Conservation (phyloP, 2,113 vertebrate genomes). For the Perca fluviatilis region DNA sequence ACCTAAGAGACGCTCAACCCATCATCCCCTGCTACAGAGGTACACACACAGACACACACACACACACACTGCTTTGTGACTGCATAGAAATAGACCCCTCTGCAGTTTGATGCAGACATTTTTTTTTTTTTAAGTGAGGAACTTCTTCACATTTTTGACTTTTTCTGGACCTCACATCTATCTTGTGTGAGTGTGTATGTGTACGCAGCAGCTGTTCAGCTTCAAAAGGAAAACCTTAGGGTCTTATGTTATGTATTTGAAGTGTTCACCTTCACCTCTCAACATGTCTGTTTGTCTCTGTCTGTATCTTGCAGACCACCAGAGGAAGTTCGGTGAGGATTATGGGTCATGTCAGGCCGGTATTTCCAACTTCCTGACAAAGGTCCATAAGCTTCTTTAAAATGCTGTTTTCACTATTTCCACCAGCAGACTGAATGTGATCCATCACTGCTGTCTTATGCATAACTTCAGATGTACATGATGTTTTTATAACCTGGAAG, state of each 20-base stretch:
- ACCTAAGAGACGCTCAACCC: slow-evolving; percentile 81
- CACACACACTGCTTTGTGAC: background rate
- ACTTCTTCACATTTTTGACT: background rate
- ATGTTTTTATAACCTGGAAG: background rate
- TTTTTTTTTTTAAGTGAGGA: background rate
- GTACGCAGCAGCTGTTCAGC: slow-evolving; percentile 44
- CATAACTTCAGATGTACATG: background rate
- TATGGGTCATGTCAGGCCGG: slow-evolving; percentile 81
- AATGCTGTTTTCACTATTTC: background rate
- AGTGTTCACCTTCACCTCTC: slow-evolving; percentile 49
- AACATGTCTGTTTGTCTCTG: slow-evolving; percentile 3
- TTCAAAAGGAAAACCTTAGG: background rate
- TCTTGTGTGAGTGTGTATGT: slow-evolving; percentile 11
- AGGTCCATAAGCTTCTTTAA: slow-evolving; percentile 59
- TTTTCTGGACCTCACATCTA: background rate
- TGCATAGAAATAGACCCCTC: background rate
- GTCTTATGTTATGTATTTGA: slow-evolving; percentile 15
- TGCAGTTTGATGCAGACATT: background rate
- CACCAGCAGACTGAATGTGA: background rate
- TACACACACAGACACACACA: slow-evolving; percentile 62
- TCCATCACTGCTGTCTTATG: background rate
- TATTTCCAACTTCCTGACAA: slow-evolving; percentile 75
- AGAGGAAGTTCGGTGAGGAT: slow-evolving; percentile 76
- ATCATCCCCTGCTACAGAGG: slow-evolving; percentile 93
- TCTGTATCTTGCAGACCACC: slow-evolving; percentile 65